Evolutionary conservation across 1,140 invertebrate species (phyloP), one percentile per base, ranked within the genome.

Genomic region (Branchinecta lynchi): DNA sequence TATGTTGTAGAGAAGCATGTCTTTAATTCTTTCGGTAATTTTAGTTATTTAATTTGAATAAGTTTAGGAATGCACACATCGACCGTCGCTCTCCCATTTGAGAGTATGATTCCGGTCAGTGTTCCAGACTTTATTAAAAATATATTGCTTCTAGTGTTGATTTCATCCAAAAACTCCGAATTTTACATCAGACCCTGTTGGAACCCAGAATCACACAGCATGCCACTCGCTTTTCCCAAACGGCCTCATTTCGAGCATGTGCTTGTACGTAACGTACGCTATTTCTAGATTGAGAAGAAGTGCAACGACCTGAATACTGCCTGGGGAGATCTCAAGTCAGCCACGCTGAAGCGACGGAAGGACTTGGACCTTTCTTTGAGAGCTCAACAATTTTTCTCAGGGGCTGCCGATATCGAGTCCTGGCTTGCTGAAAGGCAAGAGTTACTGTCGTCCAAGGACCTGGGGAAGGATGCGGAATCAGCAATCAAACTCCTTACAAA

Each of bases 341-440:
- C 86, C 71, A 86, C 87, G 0, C 81, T 82, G 17, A 86, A 87
- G 71, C 81, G 91, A 32, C 86, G 84, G 51, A 85, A 85, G 45
- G 87, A 89, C 71, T 81, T 96, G 44, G 91, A 96, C 75, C 81
- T 91, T 43, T 91, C 91, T 0, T 79, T 94, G 60, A 89, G 87
- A 77, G 87, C 90, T 15, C 93, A 96, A 79, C 89, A 93, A 81
- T 92, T 90, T 79, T 86, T 89, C 78, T 89, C 88, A 75, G 93
- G 96, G 77, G 89, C 90, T 7, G 86, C 86, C 71, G 93, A 97
- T 81, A 88, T 96, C 72, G 93, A 96, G 79, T 86, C 87, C 67
- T 96, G 93, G 93, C 83, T 96, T 67, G 85, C 85, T 51, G 92
- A 96, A 80, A 90, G 90, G 76, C 87, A 86, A 67, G 88, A 90